Conservation (phyloP, 2,888 invertebrate species). For the Resseliella maxima region DNA sequence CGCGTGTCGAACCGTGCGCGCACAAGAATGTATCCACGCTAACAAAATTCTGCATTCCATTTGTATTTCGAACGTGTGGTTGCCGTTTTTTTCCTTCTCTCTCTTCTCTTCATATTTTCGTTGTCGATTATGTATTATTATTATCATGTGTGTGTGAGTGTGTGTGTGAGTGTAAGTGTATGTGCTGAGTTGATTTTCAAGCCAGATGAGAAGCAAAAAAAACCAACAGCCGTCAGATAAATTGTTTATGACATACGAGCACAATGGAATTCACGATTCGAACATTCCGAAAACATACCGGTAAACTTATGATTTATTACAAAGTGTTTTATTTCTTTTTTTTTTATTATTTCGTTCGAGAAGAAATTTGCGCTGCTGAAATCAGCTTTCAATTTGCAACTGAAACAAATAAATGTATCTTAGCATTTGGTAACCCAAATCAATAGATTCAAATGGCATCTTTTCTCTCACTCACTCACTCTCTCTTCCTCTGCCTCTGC, state of each 20-base stretch:
- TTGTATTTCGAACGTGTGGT: background rate
- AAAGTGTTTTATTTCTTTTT: too few relatives aligned
- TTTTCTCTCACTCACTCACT: too few relatives aligned
- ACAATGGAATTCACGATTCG: constrained; percentile 41
- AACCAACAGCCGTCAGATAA: background rate
- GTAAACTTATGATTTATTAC: constrained; percentile 44
- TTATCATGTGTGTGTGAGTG: background rate
- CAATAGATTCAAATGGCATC: too few relatives aligned
- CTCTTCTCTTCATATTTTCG: background rate
- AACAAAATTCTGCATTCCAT: constrained; percentile 32
- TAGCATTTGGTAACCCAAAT: too few relatives aligned
- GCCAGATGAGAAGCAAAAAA: too few relatives aligned
- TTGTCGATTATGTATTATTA: background rate
- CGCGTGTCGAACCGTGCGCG: background rate
- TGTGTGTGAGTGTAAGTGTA: background rate
- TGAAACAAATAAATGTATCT: too few relatives aligned
- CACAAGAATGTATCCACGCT: background rate
- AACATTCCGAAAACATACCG: constrained; percentile 32
- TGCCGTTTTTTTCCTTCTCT: background rate
- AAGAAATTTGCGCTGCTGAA: background rate
- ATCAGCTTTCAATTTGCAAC: background rate
- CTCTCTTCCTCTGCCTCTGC: too few relatives aligned
- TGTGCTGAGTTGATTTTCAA: constrained; percentile 17
- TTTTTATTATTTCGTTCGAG: too few relatives aligned
- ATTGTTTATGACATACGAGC: constrained; percentile 48